phyloP scores from a whole-genome alignment of 37 sponge, comb jelly and placozoan genomes.

The Crambe crambe region DNA sequence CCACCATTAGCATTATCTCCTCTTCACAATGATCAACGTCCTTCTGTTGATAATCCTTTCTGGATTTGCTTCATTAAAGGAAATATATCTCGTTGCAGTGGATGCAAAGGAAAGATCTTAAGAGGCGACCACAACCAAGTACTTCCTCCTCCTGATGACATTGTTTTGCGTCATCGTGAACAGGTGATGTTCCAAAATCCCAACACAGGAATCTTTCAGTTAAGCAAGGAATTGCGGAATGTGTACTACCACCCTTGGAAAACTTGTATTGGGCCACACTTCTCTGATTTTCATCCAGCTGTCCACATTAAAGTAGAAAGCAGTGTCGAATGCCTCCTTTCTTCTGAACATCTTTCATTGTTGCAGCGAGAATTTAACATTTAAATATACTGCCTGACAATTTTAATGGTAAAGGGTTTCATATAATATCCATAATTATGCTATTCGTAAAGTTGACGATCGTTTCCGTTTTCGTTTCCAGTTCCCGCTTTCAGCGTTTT shows the following conservation, averaged over 20 bases:
- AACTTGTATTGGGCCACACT: not conserved
- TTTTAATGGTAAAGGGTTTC: no score
- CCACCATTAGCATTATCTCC: not conserved
- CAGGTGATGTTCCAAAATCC: not conserved
- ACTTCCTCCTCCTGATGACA: not conserved
- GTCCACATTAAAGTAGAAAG: not conserved
- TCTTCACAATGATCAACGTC: not conserved
- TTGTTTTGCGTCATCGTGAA: not conserved
- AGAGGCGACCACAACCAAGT: not conserved
- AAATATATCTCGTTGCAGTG: constrained; percentile 7
- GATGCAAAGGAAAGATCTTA: constrained; percentile 2
- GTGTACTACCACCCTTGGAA: constrained; percentile 16
- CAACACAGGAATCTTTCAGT: not conserved
- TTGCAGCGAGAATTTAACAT: no score
- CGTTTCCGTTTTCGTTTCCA: no score
- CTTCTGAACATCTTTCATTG: no score
- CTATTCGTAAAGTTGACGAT: no score
- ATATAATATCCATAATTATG: no score
- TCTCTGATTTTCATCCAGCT: not conserved
- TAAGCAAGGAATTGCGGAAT: not conserved
- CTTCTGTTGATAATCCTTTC: not conserved
- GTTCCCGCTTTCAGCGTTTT: no score
- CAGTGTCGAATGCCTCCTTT: no score
- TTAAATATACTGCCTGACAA: no score
- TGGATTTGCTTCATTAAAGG: not conserved